Conservation (phyloP, 2,888 invertebrate genomes). For the Actias luna region DNA sequence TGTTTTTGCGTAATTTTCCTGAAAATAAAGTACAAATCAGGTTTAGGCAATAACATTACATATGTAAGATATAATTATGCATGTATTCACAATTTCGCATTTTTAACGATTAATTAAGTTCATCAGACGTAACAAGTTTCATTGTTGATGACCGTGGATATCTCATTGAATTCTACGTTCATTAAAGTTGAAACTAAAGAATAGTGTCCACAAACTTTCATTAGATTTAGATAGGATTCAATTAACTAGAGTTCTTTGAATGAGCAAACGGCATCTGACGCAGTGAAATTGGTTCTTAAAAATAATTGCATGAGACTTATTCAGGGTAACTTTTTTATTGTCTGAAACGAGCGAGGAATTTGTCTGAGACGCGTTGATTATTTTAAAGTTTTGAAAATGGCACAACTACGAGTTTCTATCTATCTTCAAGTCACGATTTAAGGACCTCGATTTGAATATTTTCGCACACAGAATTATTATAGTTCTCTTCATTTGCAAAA, state of each 20-base stretch:
- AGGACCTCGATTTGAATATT: background rate
- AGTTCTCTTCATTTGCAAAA: background rate
- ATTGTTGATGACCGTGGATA: background rate
- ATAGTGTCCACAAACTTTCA: constrained; percentile 14
- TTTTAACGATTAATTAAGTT: background rate
- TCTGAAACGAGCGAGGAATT: constrained; percentile 26
- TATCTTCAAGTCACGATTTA: background rate
- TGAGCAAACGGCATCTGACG: constrained; percentile 51
- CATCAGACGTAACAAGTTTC: background rate
- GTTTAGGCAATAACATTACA: background rate
- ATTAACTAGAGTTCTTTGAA: constrained; percentile 56
- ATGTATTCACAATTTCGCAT: background rate
- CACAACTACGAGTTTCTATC: background rate
- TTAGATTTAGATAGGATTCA: constrained; percentile 39
- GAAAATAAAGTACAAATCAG: background rate
- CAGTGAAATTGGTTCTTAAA: constrained; percentile 57
- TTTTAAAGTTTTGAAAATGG: background rate
- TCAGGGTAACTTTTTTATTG: constrained; percentile 50
- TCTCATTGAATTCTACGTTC: background rate
- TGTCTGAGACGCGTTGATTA: background rate
- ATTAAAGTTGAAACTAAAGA: background rate
- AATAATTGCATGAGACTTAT: constrained; percentile 61
- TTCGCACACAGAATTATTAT: background rate
- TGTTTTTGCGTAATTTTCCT: too few species aligned
- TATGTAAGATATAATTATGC: background rate